Percentiles rank a stretch among this genome's conserved stretches.
Conservation (phyloP, 2,797 vertebrate genomes). For the Natrix natrix region DNA sequence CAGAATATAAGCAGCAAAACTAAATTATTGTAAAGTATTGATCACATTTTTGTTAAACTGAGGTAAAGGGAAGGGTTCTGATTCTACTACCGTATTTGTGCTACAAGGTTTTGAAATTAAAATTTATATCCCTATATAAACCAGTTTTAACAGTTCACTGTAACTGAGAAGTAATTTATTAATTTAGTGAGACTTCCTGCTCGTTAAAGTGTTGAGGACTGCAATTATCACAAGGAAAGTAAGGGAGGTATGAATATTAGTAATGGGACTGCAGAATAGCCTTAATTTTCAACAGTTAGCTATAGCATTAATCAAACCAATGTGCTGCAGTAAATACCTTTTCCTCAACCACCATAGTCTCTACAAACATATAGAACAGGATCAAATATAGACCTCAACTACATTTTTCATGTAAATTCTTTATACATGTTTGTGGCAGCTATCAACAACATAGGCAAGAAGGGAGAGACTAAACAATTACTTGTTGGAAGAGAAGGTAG, state of each 20-base stretch:
- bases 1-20: neutral
- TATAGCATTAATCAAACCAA: neutral
- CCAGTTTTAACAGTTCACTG: neutral
- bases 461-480: neutral
- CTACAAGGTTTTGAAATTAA: neutral
- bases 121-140: neutral
- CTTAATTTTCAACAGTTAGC: neutral
- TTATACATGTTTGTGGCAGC: neutral
- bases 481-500: neutral
- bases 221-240: neutral
- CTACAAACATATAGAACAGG: neutral
- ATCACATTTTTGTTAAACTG: neutral
- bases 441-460: neutral
- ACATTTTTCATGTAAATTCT: neutral
- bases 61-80: neutral
- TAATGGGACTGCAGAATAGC: neutral
- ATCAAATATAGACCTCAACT: neutral
- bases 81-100: neutral
- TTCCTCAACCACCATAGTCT: neutral
- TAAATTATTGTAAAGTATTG: neutral
- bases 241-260: neutral
- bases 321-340: neutral
- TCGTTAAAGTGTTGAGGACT: neutral
- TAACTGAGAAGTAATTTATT: neutral
- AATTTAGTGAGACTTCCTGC: neutral